Base-by-base conservation (phyloP, 2,888 invertebrate genomes). In the Hemithea aestivaria region DNA sequence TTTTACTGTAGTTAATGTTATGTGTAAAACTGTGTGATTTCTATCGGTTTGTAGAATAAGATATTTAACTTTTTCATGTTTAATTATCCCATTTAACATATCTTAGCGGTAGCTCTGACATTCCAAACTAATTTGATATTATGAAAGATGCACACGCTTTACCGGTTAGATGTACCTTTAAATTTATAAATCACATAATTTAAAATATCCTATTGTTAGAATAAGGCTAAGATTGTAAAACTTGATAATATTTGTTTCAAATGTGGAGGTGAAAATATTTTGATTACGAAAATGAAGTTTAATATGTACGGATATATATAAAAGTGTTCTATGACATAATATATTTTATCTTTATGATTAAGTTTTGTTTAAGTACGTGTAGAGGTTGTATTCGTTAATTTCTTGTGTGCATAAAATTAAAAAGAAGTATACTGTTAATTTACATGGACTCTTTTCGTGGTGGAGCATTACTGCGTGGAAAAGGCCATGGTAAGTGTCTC, bases 391-490 rank as follows among this genome's bases (percentile, higher is more conserved):
- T 9, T 43, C 24, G 32, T 36, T 52, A 45, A 27, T 49, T 48
- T 48, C 8, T 30, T 29, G 43, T 48, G 40, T 53, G 44, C 49
- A 46, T 48, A 45, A 42, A 42, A 48, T 48, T 53, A 53, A 53
- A 50, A 35, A 48, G 25, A 34, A 68, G 68, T 73, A 62, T 60
- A 71, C 73, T 82, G n/a, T n/a, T n/a, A n/a, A 60, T 85, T 83
- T 84, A 81, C 81, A 85, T 87, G 85, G 82, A 81, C 74, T 79
- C 73, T 80, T 79, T 71, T 66, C 67, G 73, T 71, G 78, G 68
- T 65, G 80, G 81, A 81, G 78, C 69, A 62, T 70, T 62, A 66
- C 72, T 66, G 62, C 70, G 70, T 83, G 81, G 83, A 81, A 79
- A 77, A 76, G 77, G 72, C 80, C 83, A 77, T 84, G 85, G 85